Percentiles rank a stretch among this genome's conserved stretches.
Conservation (phyloP, 1,140 invertebrate genomes). For the Ceratosolen solmsi region DNA sequence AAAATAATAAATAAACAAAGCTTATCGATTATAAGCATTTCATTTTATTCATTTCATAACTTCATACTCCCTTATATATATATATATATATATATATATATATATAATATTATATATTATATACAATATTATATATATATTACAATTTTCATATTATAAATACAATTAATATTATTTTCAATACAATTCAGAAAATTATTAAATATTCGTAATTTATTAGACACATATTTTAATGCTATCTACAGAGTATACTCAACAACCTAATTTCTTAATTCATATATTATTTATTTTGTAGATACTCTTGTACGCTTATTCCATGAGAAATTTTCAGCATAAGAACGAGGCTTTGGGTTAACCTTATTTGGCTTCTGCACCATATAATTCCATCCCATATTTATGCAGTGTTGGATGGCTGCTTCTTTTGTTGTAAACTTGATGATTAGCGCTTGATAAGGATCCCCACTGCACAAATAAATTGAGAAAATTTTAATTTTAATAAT, state of each 20-base stretch:
- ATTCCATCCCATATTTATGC: conserved; percentile 95
- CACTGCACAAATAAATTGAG: conserved; percentile 75
- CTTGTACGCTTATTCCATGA: conserved; percentile 96
- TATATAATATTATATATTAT: no score
- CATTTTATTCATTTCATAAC: no score
- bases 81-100: no score
- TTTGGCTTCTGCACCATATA: conserved; percentile 87
- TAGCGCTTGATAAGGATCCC: conserved; percentile 96
- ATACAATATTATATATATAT: no score
- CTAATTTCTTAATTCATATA: no score
- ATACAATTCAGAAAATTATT: background rate
- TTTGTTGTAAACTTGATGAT: conserved; percentile 85
- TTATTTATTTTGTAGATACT: conserved; percentile 91
- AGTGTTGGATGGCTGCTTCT: conserved; percentile 93
- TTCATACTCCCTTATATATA: no score
- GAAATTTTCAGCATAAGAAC: conserved; percentile 95
- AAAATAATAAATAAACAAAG: no score
- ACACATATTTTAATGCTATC: no score
- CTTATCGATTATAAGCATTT: no score
- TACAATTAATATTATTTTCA: background rate
- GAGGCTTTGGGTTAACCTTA: conserved; percentile 76
- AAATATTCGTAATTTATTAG: no score
- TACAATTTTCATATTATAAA: background rate
- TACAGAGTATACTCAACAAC: no score
- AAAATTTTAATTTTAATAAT: no score